Percentiles rank a stretch among this genome's conserved stretches.
These are phyloP conservation scores for Menidia menidia DNA, from an alignment of 2,797 vertebrate species.

Conservation along the genomic window DNA sequence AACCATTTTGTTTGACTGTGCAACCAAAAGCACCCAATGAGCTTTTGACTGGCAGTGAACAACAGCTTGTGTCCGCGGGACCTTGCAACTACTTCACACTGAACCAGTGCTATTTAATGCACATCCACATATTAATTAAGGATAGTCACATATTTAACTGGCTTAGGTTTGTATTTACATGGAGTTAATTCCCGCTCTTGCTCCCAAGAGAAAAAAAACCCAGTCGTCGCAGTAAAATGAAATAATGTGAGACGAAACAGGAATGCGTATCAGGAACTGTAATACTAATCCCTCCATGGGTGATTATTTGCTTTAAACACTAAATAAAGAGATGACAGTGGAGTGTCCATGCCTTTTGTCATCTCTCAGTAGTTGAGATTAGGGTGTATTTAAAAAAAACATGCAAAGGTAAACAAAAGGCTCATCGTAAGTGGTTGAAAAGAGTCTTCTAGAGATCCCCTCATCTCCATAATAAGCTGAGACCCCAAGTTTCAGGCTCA, in stretches of 20 bases:
- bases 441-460: constrained; percentile 33
- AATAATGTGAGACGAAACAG: constrained; percentile 1
- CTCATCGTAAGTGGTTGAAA: too few relatives aligned
- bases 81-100: constrained; percentile 53
- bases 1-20: constrained; percentile 70
- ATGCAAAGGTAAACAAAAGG: too few relatives aligned
- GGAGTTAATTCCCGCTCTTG: constrained; percentile 46
- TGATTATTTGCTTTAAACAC: constrained; percentile 30
- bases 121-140: constrained; percentile 58
- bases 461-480: constrained; percentile 91
- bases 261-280: constrained; percentile 18
- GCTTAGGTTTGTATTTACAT: constrained; percentile 58
- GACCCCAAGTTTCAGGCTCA: constrained; percentile 85
- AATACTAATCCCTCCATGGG: constrained; percentile 3
- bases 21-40: constrained; percentile 57
- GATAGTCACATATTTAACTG: constrained; percentile 64
- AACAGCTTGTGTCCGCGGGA: constrained; percentile 51
- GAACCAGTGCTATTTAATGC: constrained; percentile 45
- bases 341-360: constrained; percentile 14
- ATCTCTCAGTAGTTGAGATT: constrained; percentile 8
- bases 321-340: constrained; percentile 29
- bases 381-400: too few relatives aligned
- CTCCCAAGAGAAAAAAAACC: constrained; percentile 53
- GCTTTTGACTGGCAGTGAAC: constrained; percentile 58
- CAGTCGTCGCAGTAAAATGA: constrained; percentile 39